Evolutionary conservation across 2,888 invertebrate species (phyloP), one percentile per base, ranked within the genome.

Genomic region (Hirtodrosophila trivittata): DNA sequence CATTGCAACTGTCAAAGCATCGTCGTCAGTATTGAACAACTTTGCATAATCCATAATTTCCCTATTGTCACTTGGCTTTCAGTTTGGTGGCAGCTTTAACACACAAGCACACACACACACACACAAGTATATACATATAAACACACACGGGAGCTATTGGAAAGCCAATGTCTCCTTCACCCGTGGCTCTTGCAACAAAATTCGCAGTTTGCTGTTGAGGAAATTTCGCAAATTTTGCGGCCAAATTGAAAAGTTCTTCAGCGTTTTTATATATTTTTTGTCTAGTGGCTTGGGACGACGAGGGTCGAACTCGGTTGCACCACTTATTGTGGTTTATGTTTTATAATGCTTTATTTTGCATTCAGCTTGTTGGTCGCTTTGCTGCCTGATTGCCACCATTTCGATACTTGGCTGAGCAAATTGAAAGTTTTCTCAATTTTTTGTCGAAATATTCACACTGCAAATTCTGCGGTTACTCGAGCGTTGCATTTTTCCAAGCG

Each of bases 241-340:
- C 64, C 71, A 77, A 82, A 83, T 74, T 76, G 81, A 76, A 83
- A 83, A 82, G 71, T 83, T 82, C 55, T 74, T 62, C 39, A 56
- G 33, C 54, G 14, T 49, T 39, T 57, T 41, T 57, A 45, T 12
- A 8, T 41, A 33, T 45, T 46, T 43, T 59, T 43, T 55, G 43
- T 64, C 47, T 46, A 59, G 57, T 50, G 49, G 65, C 18, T 54
- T 37, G 14, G 21, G 8, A 16, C 4, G 13, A 10, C 4, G 13
- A 10, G 43, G 37, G 14, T n/a, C 26, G 13, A 42, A 10, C 38
- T 16, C 55, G 35, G 38, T 10, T 33, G 47, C 25, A 55, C 37
- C 51, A 51, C 45, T 64, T 67, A 51, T 71, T 71, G 62, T 58
- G 71, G 65, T 59, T 77, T 75, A 43, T 77, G 65, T 70, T 81